Conservation (phyloP, 2,797 vertebrate genomes). For the Semotilus atromaculatus region DNA sequence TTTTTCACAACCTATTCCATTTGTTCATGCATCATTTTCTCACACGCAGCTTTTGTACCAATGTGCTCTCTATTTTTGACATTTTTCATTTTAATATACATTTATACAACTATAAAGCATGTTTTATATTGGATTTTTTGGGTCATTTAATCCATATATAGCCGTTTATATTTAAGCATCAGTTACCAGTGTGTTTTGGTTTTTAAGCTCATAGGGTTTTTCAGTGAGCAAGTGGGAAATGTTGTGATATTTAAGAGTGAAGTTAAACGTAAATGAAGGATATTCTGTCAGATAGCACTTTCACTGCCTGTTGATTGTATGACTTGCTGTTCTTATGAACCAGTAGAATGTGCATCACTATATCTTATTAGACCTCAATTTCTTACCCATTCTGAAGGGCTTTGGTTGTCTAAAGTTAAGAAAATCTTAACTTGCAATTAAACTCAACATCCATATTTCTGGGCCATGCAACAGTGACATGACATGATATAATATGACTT, state of each 20-base stretch:
- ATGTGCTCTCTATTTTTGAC: constrained; percentile 26
- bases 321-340: constrained; percentile 23
- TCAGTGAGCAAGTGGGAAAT: constrained; percentile 25
- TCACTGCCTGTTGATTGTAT: constrained; percentile 39
- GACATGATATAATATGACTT: background rate
- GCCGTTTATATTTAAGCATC: constrained; percentile 44
- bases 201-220: constrained; percentile 39
- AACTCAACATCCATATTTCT: background rate
- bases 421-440: background rate
- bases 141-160: constrained; percentile 39
- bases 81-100: constrained; percentile 29
- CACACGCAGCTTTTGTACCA: constrained; percentile 39
- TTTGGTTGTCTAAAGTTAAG: background rate
- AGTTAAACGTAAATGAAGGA: constrained; percentile 18
- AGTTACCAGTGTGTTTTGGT: constrained; percentile 41
- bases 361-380: constrained; percentile 71
- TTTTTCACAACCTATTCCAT: background rate
- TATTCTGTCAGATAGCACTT: constrained; percentile 14
- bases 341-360: constrained; percentile 58
- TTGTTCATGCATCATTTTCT: background rate
- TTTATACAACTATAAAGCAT: constrained; percentile 42
- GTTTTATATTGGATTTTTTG: constrained; percentile 41
- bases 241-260: constrained; percentile 42
- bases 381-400: constrained; percentile 39
- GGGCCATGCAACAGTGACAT: background rate